phyloP scores from a whole-genome alignment of 2,797 vertebrate genomes.

The Tachyglossus aculeatus region DNA sequence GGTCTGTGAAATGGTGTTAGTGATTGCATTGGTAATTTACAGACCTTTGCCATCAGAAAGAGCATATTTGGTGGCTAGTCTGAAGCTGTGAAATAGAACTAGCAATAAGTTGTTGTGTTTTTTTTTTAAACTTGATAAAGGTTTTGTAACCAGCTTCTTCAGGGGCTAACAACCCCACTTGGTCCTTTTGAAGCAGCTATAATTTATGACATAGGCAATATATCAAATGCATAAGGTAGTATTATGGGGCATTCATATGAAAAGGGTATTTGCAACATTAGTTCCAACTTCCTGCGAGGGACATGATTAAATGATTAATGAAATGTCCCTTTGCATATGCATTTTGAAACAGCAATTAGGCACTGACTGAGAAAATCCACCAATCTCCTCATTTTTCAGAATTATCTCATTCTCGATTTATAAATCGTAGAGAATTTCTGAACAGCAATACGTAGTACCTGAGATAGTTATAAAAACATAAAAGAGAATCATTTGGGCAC shows the following conservation, averaged over 20 bases:
- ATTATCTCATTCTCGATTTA: conserved; percentile 94
- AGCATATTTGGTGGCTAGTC: conserved; percentile 77
- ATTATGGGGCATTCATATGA: conserved; percentile 98
- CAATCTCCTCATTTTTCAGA: conserved; percentile 84
- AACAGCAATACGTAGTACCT: conserved; percentile 87
- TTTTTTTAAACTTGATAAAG: conserved; percentile 91
- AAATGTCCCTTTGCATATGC: conserved; percentile 97
- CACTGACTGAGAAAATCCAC: conserved; percentile 88
- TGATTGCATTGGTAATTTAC: conserved; percentile 84
- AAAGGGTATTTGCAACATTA: conserved; percentile 99
- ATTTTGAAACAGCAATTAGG: conserved; percentile 99
- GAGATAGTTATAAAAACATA: conserved; percentile 88
- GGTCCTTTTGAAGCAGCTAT: conserved; percentile 95
- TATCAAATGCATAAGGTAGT: conserved; percentile 98
- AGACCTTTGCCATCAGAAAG: conserved; percentile 79
- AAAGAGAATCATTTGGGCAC: conserved; percentile 85
- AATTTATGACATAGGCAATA: conserved; percentile 99
- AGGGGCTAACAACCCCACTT: conserved; percentile 87
- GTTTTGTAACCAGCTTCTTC: conserved; percentile 92
- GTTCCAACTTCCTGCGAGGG: conserved; percentile 97
- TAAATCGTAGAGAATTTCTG: conserved; percentile 91
- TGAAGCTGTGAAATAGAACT: conserved; percentile 81
- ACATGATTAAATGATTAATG: conserved; percentile 99
- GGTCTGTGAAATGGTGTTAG: conserved; percentile 86
- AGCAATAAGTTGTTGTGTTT: conserved; percentile 80